A percentile compares a stretch with the other conserved stretches of the same genome.
Evolutionary conservation across 2,888 invertebrate species (phyloP).

Genomic region (Venustoraphidia nigricollis): DNA sequence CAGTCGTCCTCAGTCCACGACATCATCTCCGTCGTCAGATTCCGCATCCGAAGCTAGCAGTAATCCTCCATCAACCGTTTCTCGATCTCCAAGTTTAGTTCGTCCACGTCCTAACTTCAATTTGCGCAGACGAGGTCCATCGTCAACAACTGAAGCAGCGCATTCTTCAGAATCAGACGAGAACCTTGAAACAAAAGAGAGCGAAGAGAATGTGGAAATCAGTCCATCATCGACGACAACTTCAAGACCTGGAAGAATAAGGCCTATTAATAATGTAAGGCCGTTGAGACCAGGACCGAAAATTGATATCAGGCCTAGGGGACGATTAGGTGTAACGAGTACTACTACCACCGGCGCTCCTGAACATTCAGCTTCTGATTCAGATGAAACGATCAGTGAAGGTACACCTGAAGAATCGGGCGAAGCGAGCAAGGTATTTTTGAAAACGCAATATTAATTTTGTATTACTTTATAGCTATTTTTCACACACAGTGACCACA

Average conservation of each 20-base stretch:
- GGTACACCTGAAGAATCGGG: conserved; percentile 18
- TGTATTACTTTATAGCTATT: too few species aligned
- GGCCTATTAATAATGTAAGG: conserved; percentile 24
- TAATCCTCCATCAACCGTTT: conserved; percentile 20
- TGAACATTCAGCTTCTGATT: conserved; percentile 16
- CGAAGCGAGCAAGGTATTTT: background rate
- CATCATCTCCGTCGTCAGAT: conserved; percentile 27
- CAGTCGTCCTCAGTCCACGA: conserved; percentile 22
- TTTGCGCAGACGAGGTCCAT: conserved; percentile 20
- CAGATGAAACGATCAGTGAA: conserved; percentile 21
- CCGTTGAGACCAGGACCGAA: conserved; percentile 50
- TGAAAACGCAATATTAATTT: too few species aligned
- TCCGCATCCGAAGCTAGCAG: conserved; percentile 25
- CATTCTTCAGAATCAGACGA: conserved; percentile 13
- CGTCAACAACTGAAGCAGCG: conserved; percentile 18
- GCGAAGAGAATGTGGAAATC: conserved; percentile 9
- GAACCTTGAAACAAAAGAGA: conserved; percentile 1
- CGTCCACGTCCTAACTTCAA: conserved; percentile 33
- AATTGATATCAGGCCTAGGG: conserved; percentile 40
- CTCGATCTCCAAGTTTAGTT: conserved; percentile 23
- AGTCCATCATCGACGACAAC: conserved; percentile 9
- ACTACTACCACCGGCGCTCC: conserved; percentile 33
- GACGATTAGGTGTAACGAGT: conserved; percentile 27
- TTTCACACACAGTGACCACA: too few species aligned
- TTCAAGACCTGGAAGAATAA: conserved; percentile 25